Percentiles rank a stretch among this genome's conserved stretches.
These are phyloP conservation scores for Holacanthella duospinosa DNA, from an alignment of 2,888 invertebrate species.

Conservation along the genomic window DNA sequence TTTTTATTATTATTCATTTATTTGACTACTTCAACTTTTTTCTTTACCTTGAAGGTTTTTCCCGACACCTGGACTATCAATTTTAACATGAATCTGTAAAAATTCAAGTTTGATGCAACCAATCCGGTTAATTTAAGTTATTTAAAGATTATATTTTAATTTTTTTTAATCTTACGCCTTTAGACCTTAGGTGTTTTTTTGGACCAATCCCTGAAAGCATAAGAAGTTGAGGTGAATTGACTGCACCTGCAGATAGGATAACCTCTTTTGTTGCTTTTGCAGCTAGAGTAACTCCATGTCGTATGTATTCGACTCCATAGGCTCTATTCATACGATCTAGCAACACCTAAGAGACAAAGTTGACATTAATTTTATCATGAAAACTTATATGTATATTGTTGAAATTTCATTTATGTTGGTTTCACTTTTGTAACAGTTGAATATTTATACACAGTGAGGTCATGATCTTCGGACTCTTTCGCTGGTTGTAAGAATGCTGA, in stretches of 20 bases:
- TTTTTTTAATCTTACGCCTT: not conserved
- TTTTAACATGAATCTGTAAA: constrained; percentile 23
- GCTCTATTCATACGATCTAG: not conserved
- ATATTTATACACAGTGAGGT: constrained; percentile 16
- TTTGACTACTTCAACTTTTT: not conserved
- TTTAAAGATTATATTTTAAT: not conserved
- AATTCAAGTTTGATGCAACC: too few species aligned
- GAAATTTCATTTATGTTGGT: not conserved
- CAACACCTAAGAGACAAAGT: not conserved
- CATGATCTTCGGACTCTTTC: constrained; percentile 1
- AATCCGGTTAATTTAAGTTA: too few species aligned
- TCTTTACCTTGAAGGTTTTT: constrained; percentile 21
- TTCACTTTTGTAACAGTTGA: constrained; percentile 11
- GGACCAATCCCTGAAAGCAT: constrained; percentile 9
- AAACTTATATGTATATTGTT: too few species aligned
- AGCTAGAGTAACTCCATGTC: not conserved
- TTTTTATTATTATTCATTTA: not conserved
- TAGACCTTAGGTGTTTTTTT: not conserved
- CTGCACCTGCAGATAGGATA: not conserved
- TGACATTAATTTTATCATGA: not conserved
- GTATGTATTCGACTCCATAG: not conserved
- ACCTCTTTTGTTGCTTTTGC: constrained; percentile 3
- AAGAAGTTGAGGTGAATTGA: not conserved
- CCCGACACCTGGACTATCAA: constrained; percentile 30
- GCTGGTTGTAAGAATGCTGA: constrained; percentile 23